phyloP scores from a whole-genome alignment of 2,888 invertebrate genomes.

The Lypha dubia region DNA sequence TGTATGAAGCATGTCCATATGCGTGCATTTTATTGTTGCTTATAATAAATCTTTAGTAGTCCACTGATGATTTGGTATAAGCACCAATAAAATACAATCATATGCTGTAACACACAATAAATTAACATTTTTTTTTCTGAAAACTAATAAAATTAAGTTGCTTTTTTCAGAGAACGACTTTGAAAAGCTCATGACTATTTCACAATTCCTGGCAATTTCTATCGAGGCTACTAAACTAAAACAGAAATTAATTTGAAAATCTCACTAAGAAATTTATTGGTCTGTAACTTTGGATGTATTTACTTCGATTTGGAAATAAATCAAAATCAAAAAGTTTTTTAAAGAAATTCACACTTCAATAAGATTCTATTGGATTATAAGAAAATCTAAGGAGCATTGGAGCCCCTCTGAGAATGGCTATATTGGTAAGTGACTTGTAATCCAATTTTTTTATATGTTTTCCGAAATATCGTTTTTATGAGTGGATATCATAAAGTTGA shows the following conservation, averaged over 20 bases:
- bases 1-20: too few relatives aligned
- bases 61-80: too few relatives aligned
- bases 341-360: not conserved
- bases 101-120: too few relatives aligned
- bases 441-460: too few relatives aligned
- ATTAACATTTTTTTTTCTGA: not conserved
- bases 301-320: not conserved
- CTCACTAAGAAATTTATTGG: too few relatives aligned
- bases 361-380: not conserved
- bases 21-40: too few relatives aligned
- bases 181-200: not conserved
- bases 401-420: not conserved
- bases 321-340: not conserved
- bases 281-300: too few relatives aligned
- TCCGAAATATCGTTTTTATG: too few relatives aligned
- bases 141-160: not conserved
- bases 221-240: too few relatives aligned
- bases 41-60: too few relatives aligned
- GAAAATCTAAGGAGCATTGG: not conserved
- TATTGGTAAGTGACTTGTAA: slow-evolving; percentile 2
- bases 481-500: too few relatives aligned
- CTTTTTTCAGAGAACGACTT: not conserved
- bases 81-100: too few relatives aligned
- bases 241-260: not conserved
- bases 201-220: not conserved